Evolutionary conservation across 2,797 vertebrate genomes (phyloP).

Genomic region (Lindbergichthys nudifrons): DNA sequence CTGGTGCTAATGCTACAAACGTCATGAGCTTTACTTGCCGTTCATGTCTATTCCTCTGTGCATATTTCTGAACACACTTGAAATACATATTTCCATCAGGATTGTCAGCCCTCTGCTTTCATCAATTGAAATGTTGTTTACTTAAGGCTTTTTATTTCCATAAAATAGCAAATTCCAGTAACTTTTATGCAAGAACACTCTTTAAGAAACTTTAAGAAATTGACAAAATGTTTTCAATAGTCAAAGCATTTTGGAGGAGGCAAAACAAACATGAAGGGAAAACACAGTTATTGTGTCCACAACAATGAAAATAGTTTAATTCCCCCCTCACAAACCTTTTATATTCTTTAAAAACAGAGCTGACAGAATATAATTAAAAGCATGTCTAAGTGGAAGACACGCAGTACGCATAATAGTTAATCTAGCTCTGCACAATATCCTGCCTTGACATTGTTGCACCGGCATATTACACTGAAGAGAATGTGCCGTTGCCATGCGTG

Average conservation of each 20-base stretch:
- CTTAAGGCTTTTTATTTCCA: too few species aligned
- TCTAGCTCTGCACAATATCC: slow-evolving; percentile 20
- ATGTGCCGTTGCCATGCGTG: slow-evolving; percentile 9
- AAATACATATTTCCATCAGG: too few species aligned
- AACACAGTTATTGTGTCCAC: not conserved
- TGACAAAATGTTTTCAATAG: not conserved
- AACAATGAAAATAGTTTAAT: not conserved
- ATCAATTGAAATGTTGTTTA: too few species aligned
- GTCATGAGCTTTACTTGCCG: not conserved
- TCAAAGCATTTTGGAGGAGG: not conserved
- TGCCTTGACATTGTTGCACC: slow-evolving; percentile 24
- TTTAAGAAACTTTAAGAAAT: not conserved
- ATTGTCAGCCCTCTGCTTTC: too few species aligned
- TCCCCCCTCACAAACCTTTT: not conserved
- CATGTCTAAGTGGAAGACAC: slow-evolving; percentile 35
- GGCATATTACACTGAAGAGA: slow-evolving; percentile 18
- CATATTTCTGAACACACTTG: too few species aligned
- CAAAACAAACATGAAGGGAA: not conserved
- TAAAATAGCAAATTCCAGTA: too few species aligned
- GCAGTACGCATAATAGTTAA: slow-evolving; percentile 30
- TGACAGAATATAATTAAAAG: slow-evolving; percentile 47
- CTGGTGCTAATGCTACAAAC: not conserved
- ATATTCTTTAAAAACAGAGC: not conserved
- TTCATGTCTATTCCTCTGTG: too few species aligned
- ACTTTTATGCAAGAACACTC: not conserved